Evolutionary conservation across 2,113 vertebrate genomes (phyloP).

Genomic region (Marmota flaviventris): DNA sequence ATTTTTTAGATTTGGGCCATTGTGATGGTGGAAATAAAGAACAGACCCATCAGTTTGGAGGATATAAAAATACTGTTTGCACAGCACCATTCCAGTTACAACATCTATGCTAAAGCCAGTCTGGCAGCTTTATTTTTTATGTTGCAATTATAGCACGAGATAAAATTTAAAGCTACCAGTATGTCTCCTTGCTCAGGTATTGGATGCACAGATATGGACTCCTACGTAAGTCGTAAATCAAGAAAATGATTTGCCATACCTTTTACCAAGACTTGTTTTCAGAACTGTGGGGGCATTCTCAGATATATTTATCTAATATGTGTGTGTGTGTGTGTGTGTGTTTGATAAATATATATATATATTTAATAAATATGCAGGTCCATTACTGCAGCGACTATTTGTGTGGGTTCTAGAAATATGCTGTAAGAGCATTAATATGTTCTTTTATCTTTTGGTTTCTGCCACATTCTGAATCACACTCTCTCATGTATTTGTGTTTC

Average conservation of each 20-base stretch:
- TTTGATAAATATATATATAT: not conserved
- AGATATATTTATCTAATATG: no score
- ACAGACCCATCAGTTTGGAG: not conserved
- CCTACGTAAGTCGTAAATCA: not conserved
- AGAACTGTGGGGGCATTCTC: not conserved
- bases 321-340: no score
- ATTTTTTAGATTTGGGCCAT: not conserved
- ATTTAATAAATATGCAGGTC: not conserved
- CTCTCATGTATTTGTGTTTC: not conserved
- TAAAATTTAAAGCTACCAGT: constrained; percentile 43
- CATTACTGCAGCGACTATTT: not conserved
- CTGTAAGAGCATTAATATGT: not conserved
- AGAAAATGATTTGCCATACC: not conserved
- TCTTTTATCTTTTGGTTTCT: not conserved
- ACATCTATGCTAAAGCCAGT: not conserved
- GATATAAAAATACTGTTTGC: not conserved
- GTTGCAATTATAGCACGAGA: constrained; percentile 18
- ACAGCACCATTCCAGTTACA: not conserved
- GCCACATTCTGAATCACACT: not conserved
- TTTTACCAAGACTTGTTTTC: not conserved
- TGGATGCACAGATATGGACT: not conserved
- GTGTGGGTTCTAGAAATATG: not conserved
- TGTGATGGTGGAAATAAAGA: not conserved
- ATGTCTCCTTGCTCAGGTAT: not conserved
- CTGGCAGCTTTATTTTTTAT: constrained; percentile 59